These are phyloP conservation scores for Hycleus cichorii DNA, from an alignment of 1,140 invertebrate genomes.

Conservation along the genomic window DNA sequence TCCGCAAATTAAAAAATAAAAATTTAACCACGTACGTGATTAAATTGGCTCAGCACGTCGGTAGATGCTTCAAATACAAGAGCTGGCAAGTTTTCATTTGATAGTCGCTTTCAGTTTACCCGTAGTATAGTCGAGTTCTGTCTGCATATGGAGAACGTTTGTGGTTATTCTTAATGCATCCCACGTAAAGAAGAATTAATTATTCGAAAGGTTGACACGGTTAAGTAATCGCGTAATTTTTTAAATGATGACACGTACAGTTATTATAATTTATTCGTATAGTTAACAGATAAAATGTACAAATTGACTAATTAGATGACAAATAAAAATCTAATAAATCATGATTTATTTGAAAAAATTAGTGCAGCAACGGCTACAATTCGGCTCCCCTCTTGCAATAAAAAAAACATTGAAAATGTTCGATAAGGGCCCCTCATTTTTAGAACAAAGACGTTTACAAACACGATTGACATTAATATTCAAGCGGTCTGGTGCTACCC, in stretches of 20 bases:
- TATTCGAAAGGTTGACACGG: neutral
- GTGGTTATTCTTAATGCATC: constrained; percentile 1
- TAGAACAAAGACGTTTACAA: constrained; percentile 25
- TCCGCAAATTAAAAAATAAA: constrained; percentile 16
- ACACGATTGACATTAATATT: constrained; percentile 30
- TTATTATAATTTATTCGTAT: constrained; percentile 7
- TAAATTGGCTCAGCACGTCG: constrained; percentile 10
- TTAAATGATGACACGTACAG: neutral
- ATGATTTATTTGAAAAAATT: neutral
- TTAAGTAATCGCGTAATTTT: too few species aligned
- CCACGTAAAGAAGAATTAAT: constrained; percentile 5
- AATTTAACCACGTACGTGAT: constrained; percentile 15
- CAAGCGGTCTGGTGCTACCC: constrained; percentile 4
- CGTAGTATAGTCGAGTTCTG: neutral
- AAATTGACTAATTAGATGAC: constrained; percentile 24
- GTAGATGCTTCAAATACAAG: constrained; percentile 2
- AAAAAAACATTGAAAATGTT: constrained; percentile 26
- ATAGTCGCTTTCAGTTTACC: constrained; percentile 2
- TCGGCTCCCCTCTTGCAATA: constrained; percentile 15
- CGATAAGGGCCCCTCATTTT: constrained; percentile 26
- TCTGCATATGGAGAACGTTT: constrained; percentile 6
- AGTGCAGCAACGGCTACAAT: neutral
- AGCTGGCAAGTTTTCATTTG: constrained; percentile 6
- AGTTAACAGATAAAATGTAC: constrained; percentile 8
- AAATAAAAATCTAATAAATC: constrained; percentile 22